Evolutionary conservation across 1,140 invertebrate genomes (phyloP), one percentile per base, ranked within the genome.

Genomic region (Lethrus apterus): DNA sequence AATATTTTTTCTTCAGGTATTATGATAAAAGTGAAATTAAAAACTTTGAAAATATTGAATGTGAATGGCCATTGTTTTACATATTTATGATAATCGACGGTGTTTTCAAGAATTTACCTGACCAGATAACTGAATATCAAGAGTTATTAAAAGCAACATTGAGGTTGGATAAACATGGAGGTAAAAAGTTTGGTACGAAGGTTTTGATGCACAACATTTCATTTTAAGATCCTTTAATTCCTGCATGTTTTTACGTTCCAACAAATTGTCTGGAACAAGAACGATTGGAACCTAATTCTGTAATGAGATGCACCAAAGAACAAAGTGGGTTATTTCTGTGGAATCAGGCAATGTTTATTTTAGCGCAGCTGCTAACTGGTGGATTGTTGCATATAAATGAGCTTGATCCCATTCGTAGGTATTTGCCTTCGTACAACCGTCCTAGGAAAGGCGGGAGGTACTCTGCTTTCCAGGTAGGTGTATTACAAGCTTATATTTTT

Each of bases 21-120:
- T 81, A 81, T 55, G 69, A 78, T 46, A 73, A 75, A 52, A 76
- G 77, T 2, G 77, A 80, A 65, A 60, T 81, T 1, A 80, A 97
- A 78, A 83, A 93, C 59, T 99, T 97, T 72, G 93, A 98, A 64
- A 86, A 87, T 14, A 81, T 98, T 30, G 96, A 99, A 72, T 92
- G 89, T 62, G 93, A 99, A 71, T 99, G 96, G 93, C 96, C 96
- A 0, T 64, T 99, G 9, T 98, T 98, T 71, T 95, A 86, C 62
- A 82, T 93, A 15, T 89, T 88, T 64, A 87, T 98, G 82, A 89
- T 98, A 20, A 94, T 98, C 52, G 93, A 98, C 69, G 90, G 93
- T 47, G 85, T 93, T 51, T 94, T 89, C 57, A 86, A 86, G 60
- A 81, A 84, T 13, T 70, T 93, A 48, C 84, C 87, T n/a, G 85